Conservation (phyloP, 2,113 vertebrate genomes). For the Excalfactoria chinensis region DNA sequence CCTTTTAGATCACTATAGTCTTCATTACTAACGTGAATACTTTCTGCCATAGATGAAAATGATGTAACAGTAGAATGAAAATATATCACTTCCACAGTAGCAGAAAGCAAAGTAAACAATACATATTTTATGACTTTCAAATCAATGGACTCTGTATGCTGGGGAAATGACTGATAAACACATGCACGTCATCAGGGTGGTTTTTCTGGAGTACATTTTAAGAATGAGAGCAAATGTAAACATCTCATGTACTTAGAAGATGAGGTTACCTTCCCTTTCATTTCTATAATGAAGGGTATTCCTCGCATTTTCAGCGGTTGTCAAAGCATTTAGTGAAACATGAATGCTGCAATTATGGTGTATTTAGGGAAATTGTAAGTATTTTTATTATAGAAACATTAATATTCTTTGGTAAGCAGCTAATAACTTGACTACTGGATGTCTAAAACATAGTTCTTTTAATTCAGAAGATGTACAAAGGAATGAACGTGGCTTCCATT, state of each 20-base stretch:
- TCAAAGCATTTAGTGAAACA: not conserved
- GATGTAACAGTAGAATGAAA: not conserved
- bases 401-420: not conserved
- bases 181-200: accelerated
- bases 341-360: not conserved
- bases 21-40: not conserved
- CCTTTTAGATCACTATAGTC: not conserved
- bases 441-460: not conserved
- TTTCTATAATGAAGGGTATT: not conserved
- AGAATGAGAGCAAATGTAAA: not conserved
- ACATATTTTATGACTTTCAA: not conserved
- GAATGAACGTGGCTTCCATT: not conserved
- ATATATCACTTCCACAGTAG: not conserved
- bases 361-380: not conserved
- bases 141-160: not conserved
- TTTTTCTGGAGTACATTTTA: not conserved
- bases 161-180: not conserved
- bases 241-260: not conserved
- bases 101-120: not conserved
- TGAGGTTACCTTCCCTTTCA: not conserved
- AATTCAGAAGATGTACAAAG: not conserved
- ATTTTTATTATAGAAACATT: not conserved
- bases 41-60: not conserved
- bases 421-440: not conserved
- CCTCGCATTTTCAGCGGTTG: not conserved